A percentile compares a stretch with the other conserved stretches of the same genome.
phyloP scores from a whole-genome alignment of 2,888 invertebrate species.

The Drosophila macrothrix region DNA sequence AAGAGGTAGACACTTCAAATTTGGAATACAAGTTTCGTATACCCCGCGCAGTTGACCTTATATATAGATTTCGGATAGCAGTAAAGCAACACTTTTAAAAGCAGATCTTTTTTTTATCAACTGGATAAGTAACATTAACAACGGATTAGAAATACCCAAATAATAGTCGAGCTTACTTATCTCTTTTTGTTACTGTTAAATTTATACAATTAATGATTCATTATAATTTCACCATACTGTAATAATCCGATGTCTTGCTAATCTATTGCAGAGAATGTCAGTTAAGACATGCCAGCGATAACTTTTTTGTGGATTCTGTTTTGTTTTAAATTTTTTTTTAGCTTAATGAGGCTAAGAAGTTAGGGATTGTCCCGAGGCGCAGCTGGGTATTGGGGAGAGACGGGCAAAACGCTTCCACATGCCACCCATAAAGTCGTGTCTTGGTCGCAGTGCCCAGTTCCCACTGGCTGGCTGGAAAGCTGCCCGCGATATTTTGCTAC shows the following conservation, averaged over 20 bases:
- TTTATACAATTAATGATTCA: neutral
- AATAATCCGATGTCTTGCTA: conserved; percentile 5
- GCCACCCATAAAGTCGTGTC: conserved; percentile 70
- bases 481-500: conserved; percentile 21
- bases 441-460: conserved; percentile 10
- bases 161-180: neutral
- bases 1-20: neutral
- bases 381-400: conserved; percentile 4
- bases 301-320: conserved; percentile 6
- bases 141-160: neutral
- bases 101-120: neutral
- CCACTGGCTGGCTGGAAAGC: conserved; percentile 8
- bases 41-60: neutral
- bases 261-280: conserved; percentile 24
- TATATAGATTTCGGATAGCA: neutral
- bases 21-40: neutral
- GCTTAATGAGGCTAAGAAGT: conserved; percentile 78
- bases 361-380: conserved; percentile 46
- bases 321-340: conserved; percentile 39
- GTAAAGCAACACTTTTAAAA: neutral
- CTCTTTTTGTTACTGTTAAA: neutral
- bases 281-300: conserved; percentile 20
- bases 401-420: conserved; percentile 52
- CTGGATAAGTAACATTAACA: neutral
- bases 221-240: neutral